Conservation (phyloP, 2,113 vertebrate genomes). For the Atlantisia rogersi region DNA sequence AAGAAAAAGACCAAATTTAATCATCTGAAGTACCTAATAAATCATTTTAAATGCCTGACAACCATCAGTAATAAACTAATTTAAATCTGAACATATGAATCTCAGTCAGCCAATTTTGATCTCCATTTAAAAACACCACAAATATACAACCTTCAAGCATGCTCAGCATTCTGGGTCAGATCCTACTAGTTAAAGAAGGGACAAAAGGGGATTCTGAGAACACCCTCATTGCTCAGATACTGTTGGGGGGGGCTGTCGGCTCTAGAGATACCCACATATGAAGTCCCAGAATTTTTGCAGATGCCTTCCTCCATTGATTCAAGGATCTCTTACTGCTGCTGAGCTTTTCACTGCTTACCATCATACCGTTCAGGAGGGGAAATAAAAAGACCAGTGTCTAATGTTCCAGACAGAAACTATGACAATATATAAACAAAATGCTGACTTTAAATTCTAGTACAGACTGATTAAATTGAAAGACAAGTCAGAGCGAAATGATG, state of each 20-base stretch:
- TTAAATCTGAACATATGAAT: background rate
- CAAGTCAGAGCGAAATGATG: background rate
- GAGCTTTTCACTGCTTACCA: background rate
- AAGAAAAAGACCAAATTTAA: background rate
- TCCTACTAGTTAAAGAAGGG: background rate
- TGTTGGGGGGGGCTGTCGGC: background rate
- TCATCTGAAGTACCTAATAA: background rate
- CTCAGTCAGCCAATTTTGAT: background rate
- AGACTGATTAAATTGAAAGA: slow-evolving; percentile 6
- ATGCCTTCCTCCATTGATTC: background rate
- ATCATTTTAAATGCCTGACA: background rate
- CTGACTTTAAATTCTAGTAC: slow-evolving; percentile 1
- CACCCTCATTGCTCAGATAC: background rate
- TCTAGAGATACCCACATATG: background rate
- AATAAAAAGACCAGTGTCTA: background rate
- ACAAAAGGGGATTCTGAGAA: background rate
- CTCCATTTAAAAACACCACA: background rate
- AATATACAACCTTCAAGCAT: background rate
- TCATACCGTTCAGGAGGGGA: background rate
- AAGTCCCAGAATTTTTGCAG: background rate
- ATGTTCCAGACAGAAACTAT: background rate
- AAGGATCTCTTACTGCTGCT: background rate
- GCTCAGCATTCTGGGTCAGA: background rate
- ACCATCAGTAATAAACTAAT: background rate
- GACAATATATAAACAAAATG: background rate